Evolutionary conservation across 2,113 vertebrate genomes (phyloP), one percentile per base, ranked within the genome.

Genomic region (Polypterus bichir): DNA sequence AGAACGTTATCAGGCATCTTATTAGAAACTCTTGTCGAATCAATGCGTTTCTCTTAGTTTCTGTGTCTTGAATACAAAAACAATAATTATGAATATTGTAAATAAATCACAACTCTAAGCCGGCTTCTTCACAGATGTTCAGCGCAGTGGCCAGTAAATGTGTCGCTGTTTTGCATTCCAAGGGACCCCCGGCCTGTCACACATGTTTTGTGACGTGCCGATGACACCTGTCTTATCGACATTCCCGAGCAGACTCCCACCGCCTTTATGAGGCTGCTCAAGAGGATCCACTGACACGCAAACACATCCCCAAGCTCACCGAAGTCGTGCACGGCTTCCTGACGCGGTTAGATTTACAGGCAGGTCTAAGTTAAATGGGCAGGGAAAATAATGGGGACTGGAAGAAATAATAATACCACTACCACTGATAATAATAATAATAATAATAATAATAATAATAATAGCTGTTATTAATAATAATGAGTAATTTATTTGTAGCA

Each of bases 1-100:
- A 55, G 46, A 52, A 61, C 45, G 60, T 66, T 66, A 66, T 66
- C 65, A 66, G 56, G 44, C 45, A 62, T 66, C 65, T 66, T 66
- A 62, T 62, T 66, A 66, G 62, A 62, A 65, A 57, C 58, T 60
- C 44, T 54, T 54, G 49, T 46, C 47, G 56, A 52, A 59, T 46
- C 11, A 53, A 46, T 47, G 27, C 52, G 57, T 47, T 64, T 6
- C 49, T 51, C 60, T 62, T 11, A 58, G 52, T 62, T 46, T 49
- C 7, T 11, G 59, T 57, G 59, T 49, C 44, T 11, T 48, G 59
- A 61, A 65, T 61, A 59, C 47, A 61, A 61, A 27, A 65, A 61
- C 51, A 60, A 65, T 54, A 49, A 47, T 9, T 52, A 10, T 3
- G 46, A 48, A 61, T 54, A 5, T 46, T 45, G 44, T 45, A 51